A percentile compares a stretch with the other conserved stretches of the same genome.
phyloP scores from a whole-genome alignment of 2,888 invertebrate species.

The Bellardia pandia region DNA sequence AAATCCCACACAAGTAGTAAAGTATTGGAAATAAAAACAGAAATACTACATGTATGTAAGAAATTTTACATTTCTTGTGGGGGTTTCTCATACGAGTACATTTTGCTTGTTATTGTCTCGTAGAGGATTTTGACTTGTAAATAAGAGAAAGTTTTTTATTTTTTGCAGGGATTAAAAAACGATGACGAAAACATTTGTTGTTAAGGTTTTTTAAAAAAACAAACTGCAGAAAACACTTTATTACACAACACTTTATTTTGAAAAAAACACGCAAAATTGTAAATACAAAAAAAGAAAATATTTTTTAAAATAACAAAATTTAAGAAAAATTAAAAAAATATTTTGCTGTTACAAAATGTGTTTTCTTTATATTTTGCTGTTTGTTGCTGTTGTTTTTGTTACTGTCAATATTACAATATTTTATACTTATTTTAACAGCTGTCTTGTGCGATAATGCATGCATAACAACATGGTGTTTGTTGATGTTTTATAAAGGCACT shows the following conservation, averaged over 20 bases:
- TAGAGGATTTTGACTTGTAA: slow-evolving; percentile 28
- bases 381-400: slow-evolving; percentile 11
- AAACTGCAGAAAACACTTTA: slow-evolving; percentile 16
- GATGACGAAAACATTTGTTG: not conserved
- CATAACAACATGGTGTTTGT: slow-evolving; percentile 34
- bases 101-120: slow-evolving; percentile 11
- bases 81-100: slow-evolving; percentile 72
- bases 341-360: slow-evolving; percentile 39
- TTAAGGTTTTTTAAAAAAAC: not conserved
- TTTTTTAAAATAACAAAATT: slow-evolving; percentile 4
- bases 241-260: slow-evolving; percentile 43
- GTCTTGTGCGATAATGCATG: slow-evolving; percentile 70
- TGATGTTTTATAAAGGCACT: slow-evolving; percentile 43
- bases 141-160: slow-evolving; percentile 54
- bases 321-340: not conserved
- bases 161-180: slow-evolving; percentile 52
- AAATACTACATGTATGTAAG: slow-evolving; percentile 5
- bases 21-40: slow-evolving; percentile 37
- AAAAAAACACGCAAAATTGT: slow-evolving; percentile 40
- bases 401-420: slow-evolving; percentile 59
- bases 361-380: slow-evolving; percentile 1
- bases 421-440: slow-evolving; percentile 66
- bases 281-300: slow-evolving; percentile 15
- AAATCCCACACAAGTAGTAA: slow-evolving; percentile 53
- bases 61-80: slow-evolving; percentile 63